A percentile compares a stretch with the other conserved stretches of the same genome.
Conservation (phyloP, 2,888 invertebrate species). For the Matsumyia berberina region DNA sequence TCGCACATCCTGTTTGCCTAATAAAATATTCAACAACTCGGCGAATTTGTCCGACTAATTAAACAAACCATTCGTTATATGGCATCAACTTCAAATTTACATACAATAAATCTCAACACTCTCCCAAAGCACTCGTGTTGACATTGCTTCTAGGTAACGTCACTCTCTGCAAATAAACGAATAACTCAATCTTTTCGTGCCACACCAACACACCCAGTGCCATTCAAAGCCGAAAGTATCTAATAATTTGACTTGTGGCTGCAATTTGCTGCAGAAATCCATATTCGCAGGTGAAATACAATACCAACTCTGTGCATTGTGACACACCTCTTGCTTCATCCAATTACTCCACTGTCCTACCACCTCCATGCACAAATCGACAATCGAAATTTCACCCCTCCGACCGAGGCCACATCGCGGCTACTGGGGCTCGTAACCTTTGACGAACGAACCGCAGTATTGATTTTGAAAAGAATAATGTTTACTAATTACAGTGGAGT, state of each 20-base stretch:
- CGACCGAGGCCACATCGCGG: neutral
- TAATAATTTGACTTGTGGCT: conserved; percentile 20
- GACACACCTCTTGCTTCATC: conserved; percentile 34
- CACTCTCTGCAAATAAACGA: conserved; percentile 32
- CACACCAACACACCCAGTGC: conserved; percentile 4
- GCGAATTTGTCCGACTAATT: conserved; percentile 8
- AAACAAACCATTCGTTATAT: neutral
- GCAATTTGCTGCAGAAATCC: conserved; percentile 19
- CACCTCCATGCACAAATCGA: conserved; percentile 8
- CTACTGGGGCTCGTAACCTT: conserved; percentile 31
- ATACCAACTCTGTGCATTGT: neutral
- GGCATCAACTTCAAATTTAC: conserved; percentile 31
- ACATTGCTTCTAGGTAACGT: conserved; percentile 20
- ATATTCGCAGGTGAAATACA: conserved; percentile 27
- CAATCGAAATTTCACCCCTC: conserved; percentile 20
- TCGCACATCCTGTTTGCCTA: conserved; percentile 2
- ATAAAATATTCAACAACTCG: neutral
- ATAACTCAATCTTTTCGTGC: conserved; percentile 22
- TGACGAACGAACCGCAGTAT: conserved; percentile 50
- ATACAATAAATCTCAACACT: conserved; percentile 13
- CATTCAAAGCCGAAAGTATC: neutral
- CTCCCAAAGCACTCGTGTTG: conserved; percentile 14
- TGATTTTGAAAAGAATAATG: conserved; percentile 46
- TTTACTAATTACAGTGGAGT: conserved; percentile 42
- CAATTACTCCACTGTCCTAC: conserved; percentile 16